Evolutionary conservation across 2,113 vertebrate species (phyloP), one percentile per base, ranked within the genome.

Genomic region (Epinephelus lanceolatus): DNA sequence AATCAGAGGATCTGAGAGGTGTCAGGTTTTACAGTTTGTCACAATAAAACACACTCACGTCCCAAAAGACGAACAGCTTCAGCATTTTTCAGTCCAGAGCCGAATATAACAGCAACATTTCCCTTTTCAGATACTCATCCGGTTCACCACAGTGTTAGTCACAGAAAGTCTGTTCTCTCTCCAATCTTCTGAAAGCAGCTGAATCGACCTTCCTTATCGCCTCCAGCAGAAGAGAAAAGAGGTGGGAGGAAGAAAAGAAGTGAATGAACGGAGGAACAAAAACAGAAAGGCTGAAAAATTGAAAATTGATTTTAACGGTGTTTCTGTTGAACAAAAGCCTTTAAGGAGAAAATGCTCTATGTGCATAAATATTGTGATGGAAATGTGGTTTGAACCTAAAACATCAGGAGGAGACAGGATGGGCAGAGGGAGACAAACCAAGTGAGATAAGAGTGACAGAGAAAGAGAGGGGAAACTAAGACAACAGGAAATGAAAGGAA

Each of bases 101-200:
- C 63, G n/a, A 55, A 62, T 53, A 61, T 80, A 78, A 75, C 17
- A 23, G 67, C 68, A 76, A 51, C 11, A 14, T 72, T 78, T 78
- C 21, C 17, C 62, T 76, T 84, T 78, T 73, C 19, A 75, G 68
- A 71, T 77, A 21, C 57, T 57, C 76, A 81, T 81, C 84, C 53
- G 59, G 25, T 73, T 84, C 51, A 69, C 2, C 66, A 42, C 18
- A 47, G 55, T 51, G 78, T 86, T 74, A 1, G 40, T 76, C 76
- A 59, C 75, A 59, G 19, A 33, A 21, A 74, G 66, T n/a, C 21
- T 33, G 73, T 42, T 81, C 23, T 55, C 52, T 45, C 77, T 37
- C 66, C 40, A 52, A 40, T 53, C 71, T 76, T 53, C 63, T 69
- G 33, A 69, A 76, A 72, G 45, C 25, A 56, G 71, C 71, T 61